A percentile compares a stretch with the other conserved stretches of the same genome.
Evolutionary conservation across 2,113 vertebrate species (phyloP).

Genomic region (Prunella himalayana): DNA sequence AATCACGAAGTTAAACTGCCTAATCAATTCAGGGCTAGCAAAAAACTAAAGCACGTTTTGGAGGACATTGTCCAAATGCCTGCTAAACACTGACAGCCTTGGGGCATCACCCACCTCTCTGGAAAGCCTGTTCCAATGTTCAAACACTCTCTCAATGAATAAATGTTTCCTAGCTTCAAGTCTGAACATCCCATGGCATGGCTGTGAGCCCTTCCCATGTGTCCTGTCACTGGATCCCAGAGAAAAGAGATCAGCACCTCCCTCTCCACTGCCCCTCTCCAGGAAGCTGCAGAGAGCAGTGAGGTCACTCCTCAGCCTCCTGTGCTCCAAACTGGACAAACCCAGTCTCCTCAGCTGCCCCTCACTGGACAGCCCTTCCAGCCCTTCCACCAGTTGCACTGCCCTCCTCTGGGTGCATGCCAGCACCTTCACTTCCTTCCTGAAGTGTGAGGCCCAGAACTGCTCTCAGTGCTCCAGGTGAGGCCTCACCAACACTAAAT

Average conservation of each 20-base stretch:
- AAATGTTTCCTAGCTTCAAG: background rate
- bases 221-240: no score
- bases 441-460: background rate
- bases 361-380: background rate
- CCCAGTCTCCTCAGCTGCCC: background rate
- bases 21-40: background rate
- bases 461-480: background rate
- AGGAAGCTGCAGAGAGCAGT: background rate
- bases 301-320: background rate
- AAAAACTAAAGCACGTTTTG: background rate
- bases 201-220: background rate
- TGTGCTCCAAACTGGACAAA: background rate
- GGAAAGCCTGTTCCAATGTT: background rate
- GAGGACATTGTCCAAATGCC: background rate
- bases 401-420: background rate
- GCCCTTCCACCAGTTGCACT: background rate
- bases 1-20: background rate
- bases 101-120: background rate
- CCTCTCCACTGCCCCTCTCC: background rate
- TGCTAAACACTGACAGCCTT: background rate
- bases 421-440: background rate
- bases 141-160: background rate
- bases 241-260: background rate
- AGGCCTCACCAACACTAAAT: background rate
- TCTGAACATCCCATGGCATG: fast-evolving